Conservation (phyloP, 2,797 vertebrate species). For the Pelobates cultripes region DNA sequence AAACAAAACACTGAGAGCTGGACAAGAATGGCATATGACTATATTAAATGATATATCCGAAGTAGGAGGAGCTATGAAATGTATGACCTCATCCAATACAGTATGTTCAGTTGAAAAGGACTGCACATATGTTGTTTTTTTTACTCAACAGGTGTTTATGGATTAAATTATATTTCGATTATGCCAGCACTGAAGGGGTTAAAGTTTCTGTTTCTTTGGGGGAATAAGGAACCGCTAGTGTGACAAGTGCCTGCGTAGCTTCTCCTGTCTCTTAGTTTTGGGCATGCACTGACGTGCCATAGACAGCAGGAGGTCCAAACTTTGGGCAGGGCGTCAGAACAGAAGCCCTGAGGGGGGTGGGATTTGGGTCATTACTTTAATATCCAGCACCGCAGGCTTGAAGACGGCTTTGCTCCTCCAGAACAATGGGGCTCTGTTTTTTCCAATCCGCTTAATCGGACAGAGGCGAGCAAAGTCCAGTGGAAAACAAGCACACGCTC, state of each 20-base stretch:
- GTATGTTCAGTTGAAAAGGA: too few relatives aligned
- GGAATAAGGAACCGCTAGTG: slow-evolving; percentile 12
- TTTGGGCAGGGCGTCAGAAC: slow-evolving; percentile 49
- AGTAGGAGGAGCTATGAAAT: not conserved
- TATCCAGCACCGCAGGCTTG: slow-evolving; percentile 54
- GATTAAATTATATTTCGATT: not conserved
- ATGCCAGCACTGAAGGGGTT: slow-evolving; percentile 14
- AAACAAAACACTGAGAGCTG: not conserved
- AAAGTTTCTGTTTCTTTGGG: slow-evolving; percentile 4
- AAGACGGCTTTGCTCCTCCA: slow-evolving; percentile 55
- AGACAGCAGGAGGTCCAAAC: slow-evolving; percentile 39
- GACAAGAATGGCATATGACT: slow-evolving; percentile 14
- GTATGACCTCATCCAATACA: too few relatives aligned
- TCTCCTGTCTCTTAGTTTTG: slow-evolving; percentile 36
- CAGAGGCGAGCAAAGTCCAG: slow-evolving; percentile 54
- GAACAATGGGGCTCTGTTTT: slow-evolving; percentile 54
- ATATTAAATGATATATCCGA: not conserved
- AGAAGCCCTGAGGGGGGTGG: slow-evolving; percentile 53
- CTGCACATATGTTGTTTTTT: too few relatives aligned
- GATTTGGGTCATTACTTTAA: slow-evolving; percentile 56
- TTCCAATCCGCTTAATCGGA: slow-evolving; percentile 47
- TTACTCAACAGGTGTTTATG: not conserved
- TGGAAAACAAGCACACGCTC: slow-evolving; percentile 49
- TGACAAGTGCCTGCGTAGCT: slow-evolving; percentile 43
- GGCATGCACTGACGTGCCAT: slow-evolving; percentile 52